phyloP scores from a whole-genome alignment of 2,888 invertebrate species.

The Seira ritae region DNA sequence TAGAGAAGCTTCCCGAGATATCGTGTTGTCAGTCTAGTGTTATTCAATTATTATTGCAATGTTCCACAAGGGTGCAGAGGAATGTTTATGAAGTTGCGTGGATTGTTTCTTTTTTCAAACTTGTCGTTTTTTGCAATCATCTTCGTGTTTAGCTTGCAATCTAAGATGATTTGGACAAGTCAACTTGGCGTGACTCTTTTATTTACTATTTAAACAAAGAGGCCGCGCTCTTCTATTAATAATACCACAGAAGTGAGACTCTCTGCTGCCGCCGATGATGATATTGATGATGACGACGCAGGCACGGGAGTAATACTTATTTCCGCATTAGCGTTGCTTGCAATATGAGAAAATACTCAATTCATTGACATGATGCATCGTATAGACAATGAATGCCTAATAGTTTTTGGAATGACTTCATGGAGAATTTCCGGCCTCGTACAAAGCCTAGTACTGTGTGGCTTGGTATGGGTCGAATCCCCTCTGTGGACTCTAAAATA shows the following conservation, averaged over 20 bases:
- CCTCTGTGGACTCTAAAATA: neutral
- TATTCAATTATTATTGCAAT: neutral
- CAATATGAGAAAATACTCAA: neutral
- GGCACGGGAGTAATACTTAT: neutral
- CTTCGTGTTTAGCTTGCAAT: conserved; percentile 72
- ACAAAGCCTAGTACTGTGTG: neutral
- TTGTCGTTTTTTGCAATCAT: conserved; percentile 66
- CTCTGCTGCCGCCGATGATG: neutral
- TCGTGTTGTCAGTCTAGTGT: neutral
- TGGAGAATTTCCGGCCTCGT: neutral
- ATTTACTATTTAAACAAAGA: conserved; percentile 70
- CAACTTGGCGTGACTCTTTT: conserved; percentile 68
- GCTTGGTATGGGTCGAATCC: too few relatives aligned
- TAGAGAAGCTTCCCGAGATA: neutral
- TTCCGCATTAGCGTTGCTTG: neutral
- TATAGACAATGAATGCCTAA: too few relatives aligned
- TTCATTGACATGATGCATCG: neutral
- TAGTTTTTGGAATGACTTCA: neutral
- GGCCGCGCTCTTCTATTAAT: conserved; percentile 23
- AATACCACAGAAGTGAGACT: neutral
- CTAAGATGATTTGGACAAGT: conserved; percentile 73
- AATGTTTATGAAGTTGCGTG: conserved; percentile 61
- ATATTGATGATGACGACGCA: too few relatives aligned
- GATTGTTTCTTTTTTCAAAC: conserved; percentile 64
- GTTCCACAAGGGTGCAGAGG: conserved; percentile 1